Evolutionary conservation across 1,140 invertebrate genomes (phyloP), one percentile per base, ranked within the genome.

Genomic region (Rhyacophila brunnea): DNA sequence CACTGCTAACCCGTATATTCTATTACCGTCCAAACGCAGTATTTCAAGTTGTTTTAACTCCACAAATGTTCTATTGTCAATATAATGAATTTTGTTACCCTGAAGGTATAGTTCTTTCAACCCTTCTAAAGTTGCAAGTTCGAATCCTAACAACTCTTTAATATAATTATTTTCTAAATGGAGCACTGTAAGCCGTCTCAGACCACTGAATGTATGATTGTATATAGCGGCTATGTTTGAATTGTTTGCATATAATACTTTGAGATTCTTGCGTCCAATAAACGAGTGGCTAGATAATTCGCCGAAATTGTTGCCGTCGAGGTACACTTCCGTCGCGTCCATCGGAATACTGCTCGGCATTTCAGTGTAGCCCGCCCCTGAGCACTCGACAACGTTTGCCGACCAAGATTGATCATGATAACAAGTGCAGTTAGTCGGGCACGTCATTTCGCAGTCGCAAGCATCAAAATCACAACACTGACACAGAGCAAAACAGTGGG

Each of bases 401-500:
- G 90, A 89, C 93, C 93, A 96, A 34, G 90, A 89, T 70, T 95
- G 91, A 75, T 96, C 93, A 71, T 95, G 92, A 80, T 93, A 96
- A 70, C 93, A 96, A 13, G 90, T 92, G 76, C 93, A 96, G 73
- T 95, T 94, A 40, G 85, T 87, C 11, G 93, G 93, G 72, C 93
- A 96, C 46, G 90, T 94, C 92, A 95, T 95, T 82, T 95, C 91
- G 78, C 92, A 95, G 79, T 95, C 92, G 79, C 93, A 96, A 46
- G 93, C 92, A 71, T 95, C 92, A 74, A 94, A 95, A 74, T 95
- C 93, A 74, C 93, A 96, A 79, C 93, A 96, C 70, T 95, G 92
- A 68, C 93, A 95, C 36, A 95, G 81, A 2, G 91, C 87, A 72
- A 95, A 95, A 78, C 93, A 96, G 69, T 95, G 93, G 6, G 90